phyloP scores from a whole-genome alignment of 1,140 invertebrate genomes.

The Semibalanus balanoides region DNA sequence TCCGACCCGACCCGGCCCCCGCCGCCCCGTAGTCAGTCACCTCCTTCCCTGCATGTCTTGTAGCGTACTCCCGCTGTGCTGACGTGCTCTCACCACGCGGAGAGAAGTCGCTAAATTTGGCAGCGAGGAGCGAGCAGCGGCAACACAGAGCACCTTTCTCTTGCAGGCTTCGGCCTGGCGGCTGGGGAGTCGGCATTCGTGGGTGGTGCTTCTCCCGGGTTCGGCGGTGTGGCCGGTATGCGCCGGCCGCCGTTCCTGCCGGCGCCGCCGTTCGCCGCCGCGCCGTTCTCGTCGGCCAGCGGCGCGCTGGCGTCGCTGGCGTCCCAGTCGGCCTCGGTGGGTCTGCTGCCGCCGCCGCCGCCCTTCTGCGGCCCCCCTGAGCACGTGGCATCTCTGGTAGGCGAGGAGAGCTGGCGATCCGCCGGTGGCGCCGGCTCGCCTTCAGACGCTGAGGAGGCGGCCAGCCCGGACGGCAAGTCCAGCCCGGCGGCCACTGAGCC shows the following conservation, averaged over 20 bases:
- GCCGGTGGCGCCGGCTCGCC: too few species aligned
- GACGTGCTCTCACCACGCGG: too few species aligned
- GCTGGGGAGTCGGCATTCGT: background rate
- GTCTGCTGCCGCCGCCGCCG: background rate
- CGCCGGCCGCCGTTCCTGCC: slow-evolving; percentile 30
- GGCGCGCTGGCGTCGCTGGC: slow-evolving; percentile 24
- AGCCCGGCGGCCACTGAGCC: background rate
- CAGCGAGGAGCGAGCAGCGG: background rate
- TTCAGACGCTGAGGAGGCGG: background rate
- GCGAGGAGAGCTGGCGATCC: background rate
- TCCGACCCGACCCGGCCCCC: too few species aligned
- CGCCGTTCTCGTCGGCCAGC: slow-evolving; percentile 54
- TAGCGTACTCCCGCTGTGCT: background rate
- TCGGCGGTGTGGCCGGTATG: background rate
- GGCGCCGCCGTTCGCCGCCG: slow-evolving; percentile 36
- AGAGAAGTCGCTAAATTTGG: background rate
- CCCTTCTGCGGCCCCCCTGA: background rate
- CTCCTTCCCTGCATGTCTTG: background rate
- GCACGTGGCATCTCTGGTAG: background rate
- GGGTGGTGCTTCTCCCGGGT: background rate
- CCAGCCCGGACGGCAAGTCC: background rate
- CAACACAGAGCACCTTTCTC: background rate
- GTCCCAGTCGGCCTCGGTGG: background rate
- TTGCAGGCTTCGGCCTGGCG: background rate
- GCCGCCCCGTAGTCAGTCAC: background rate